Evolutionary conservation across 2,113 vertebrate species (phyloP).

Genomic region (Poeciliopsis turrubarensis): DNA sequence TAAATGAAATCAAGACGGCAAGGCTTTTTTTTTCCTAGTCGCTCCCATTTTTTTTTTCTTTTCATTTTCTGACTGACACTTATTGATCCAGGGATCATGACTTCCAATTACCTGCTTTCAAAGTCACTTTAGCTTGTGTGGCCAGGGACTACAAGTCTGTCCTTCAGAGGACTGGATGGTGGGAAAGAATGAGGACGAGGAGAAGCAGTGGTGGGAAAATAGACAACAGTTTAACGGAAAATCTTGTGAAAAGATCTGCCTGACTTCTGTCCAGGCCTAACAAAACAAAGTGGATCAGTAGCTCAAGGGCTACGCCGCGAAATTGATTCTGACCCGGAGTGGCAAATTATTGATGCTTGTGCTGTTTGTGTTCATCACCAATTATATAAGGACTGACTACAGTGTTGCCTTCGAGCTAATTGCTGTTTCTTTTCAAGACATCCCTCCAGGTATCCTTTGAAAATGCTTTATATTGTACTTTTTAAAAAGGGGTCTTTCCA

Average conservation of each 20-base stretch:
- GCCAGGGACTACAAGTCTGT: slow-evolving; percentile 46
- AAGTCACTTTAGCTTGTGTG: slow-evolving; percentile 71
- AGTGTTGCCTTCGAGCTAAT: slow-evolving; percentile 25
- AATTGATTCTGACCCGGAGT: slow-evolving; percentile 46
- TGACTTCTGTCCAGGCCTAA: slow-evolving; percentile 35
- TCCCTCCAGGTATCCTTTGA: slow-evolving; percentile 15
- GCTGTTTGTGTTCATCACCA: slow-evolving; percentile 45
- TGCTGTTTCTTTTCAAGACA: slow-evolving; percentile 25
- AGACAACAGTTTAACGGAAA: slow-evolving; percentile 25
- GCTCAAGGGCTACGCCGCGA: slow-evolving; percentile 44
- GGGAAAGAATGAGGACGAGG: slow-evolving; percentile 2
- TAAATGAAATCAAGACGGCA: slow-evolving; percentile 48
- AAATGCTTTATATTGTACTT: slow-evolving; percentile 34
- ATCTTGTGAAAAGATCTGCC: slow-evolving; percentile 33
- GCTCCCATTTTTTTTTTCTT: slow-evolving; percentile 36
- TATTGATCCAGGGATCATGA: slow-evolving; percentile 79
- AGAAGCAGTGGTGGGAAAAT: slow-evolving; percentile 4
- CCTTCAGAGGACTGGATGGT: slow-evolving; percentile 40
- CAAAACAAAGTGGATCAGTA: slow-evolving; percentile 53
- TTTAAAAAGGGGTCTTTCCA: slow-evolving; percentile 2
- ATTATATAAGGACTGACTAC: slow-evolving; percentile 32
- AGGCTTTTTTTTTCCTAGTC: slow-evolving; percentile 4
- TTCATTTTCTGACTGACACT: slow-evolving; percentile 64
- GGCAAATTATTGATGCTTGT: slow-evolving; percentile 48
- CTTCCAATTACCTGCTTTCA: slow-evolving; percentile 78